Evolutionary conservation across 2,888 invertebrate species (phyloP), one percentile per base, ranked within the genome.

Genomic region (Aspidapion aeneum): DNA sequence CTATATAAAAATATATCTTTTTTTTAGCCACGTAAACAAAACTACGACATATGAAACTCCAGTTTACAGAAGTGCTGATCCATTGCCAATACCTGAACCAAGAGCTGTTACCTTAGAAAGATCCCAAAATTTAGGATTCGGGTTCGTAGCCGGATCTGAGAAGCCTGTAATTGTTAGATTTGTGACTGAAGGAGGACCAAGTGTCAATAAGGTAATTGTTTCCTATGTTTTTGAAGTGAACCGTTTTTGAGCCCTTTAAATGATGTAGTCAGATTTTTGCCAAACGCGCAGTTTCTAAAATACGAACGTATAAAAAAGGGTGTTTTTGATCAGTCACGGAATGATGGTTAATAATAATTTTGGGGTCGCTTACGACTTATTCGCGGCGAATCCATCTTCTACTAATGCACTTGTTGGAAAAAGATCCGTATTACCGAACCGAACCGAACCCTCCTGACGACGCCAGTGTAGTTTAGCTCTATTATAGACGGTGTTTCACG

Each of bases 71-170:
- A 71, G 82, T 81, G 71, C 82, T 79, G 81, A 79, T 59, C 92
- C 92, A 72, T 87, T 89, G 61, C 90, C 90, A 5, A 73, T 73
- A 0, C 94, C 94, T 0, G 88, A 90, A 65, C 93, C 94, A 0
- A 82, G 94, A 12, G 84, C 88, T 59, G 90, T 94, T 63, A 85
- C 86, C 68, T 84, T 96, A 68, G 84, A 87, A 69, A 81, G 95
- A 54, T 90, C 93, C 71, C 83, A 90, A 0, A 88, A 91, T 61
- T 84, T 94, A 66, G 96, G 96, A 0, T 96, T 96, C 78, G 96
- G 96, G 1, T 96, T 96, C 79, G 96, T 96, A n/a, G 96, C 96
- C 0, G 96, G 96, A 16, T 94, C 94, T 49, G 95, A 96, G 79
- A 88, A 90, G 73, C 96, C 96, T 0, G 96, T 96, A 57, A 90